phyloP scores from a whole-genome alignment of 2,888 invertebrate genomes.

The Rhorus exstirpatorius region DNA sequence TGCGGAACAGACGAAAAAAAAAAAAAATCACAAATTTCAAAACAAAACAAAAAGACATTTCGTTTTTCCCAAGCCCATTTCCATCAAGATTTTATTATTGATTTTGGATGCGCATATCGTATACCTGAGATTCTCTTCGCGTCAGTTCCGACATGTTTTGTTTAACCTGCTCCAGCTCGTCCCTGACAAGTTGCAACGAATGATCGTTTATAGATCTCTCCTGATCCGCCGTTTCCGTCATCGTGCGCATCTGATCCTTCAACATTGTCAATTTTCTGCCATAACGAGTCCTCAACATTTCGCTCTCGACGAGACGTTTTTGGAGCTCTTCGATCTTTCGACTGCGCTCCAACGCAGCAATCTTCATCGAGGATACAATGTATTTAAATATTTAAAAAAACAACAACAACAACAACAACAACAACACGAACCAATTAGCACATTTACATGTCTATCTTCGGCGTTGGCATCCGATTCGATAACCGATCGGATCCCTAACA shows the following conservation, averaged over 20 bases:
- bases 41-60: no score
- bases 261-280: slow-evolving; percentile 91
- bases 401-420: slow-evolving; percentile 3
- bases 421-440: no score
- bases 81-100: no score
- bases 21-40: not conserved
- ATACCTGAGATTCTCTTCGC: slow-evolving; percentile 91
- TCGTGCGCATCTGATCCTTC: slow-evolving; percentile 91
- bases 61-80: no score
- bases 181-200: slow-evolving; percentile 90
- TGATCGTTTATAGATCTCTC: slow-evolving; percentile 91
- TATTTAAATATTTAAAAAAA: slow-evolving; percentile 8
- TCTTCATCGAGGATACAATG: slow-evolving; percentile 86
- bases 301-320: slow-evolving; percentile 93
- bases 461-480: no score
- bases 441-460: no score
- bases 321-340: slow-evolving; percentile 94
- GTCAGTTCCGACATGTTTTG: slow-evolving; percentile 90
- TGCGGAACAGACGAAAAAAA: slow-evolving; percentile 11
- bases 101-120: no score
- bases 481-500: no score
- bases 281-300: slow-evolving; percentile 91
- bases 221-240: slow-evolving; percentile 90
- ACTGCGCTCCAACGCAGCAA: slow-evolving; percentile 93
- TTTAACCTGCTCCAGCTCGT: slow-evolving; percentile 92